Conservation (phyloP, 1,140 invertebrate species). For the Dinothrombium tinctorium region DNA sequence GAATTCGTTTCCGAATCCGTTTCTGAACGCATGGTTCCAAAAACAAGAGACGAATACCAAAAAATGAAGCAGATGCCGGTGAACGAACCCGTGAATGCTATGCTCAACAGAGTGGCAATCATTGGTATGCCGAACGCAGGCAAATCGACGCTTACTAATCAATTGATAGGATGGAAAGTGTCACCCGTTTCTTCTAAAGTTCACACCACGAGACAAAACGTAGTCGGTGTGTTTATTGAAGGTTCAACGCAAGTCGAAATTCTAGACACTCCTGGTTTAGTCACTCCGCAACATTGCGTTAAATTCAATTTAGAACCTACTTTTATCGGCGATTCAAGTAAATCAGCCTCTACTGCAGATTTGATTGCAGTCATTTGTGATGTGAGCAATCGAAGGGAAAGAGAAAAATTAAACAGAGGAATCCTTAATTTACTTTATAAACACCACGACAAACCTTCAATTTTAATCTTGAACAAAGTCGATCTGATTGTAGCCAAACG, state of each 20-base stretch:
- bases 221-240: constrained; percentile 41
- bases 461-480: constrained; percentile 70
- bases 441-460: constrained; percentile 35
- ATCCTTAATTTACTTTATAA: constrained; percentile 39
- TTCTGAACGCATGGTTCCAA: no score
- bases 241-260: constrained; percentile 51
- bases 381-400: constrained; percentile 39
- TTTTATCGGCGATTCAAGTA: constrained; percentile 37
- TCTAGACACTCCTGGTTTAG: constrained; percentile 12
- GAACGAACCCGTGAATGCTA: constrained; percentile 8
- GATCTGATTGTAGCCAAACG: constrained; percentile 51
- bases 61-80: background rate
- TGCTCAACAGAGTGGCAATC: constrained; percentile 52
- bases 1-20: no score
- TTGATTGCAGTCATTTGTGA: constrained; percentile 65
- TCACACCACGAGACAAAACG: constrained; percentile 56
- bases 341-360: constrained; percentile 43
- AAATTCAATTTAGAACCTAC: constrained; percentile 25
- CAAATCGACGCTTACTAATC: constrained; percentile 81
- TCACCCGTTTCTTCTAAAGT: constrained; percentile 65
- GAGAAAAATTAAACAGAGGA: constrained; percentile 37
- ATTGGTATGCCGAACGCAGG: constrained; percentile 74
- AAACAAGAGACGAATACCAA: constrained; percentile 1
- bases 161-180: constrained; percentile 43
- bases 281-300: constrained; percentile 7